phyloP scores from a whole-genome alignment of 2,888 invertebrate genomes.

The Ametastegia equiseti region DNA sequence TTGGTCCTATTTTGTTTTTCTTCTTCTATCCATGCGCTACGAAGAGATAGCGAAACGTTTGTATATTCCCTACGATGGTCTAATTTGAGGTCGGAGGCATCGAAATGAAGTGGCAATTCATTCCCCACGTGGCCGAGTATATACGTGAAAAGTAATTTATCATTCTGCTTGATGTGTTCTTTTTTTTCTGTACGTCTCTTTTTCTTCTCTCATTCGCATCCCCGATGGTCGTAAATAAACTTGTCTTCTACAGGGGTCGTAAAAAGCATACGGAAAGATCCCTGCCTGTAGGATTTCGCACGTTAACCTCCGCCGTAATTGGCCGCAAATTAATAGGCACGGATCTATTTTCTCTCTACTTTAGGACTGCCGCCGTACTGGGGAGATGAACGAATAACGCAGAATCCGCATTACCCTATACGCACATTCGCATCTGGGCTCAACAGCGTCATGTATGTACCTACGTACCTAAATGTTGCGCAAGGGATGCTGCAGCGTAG shows the following conservation, averaged over 20 bases:
- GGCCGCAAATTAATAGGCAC: slow-evolving; percentile 39
- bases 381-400: not conserved
- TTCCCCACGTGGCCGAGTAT: slow-evolving; percentile 4
- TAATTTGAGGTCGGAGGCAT: not conserved
- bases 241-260: not conserved
- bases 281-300: not conserved
- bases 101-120: slow-evolving; percentile 4
- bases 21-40: too few relatives aligned
- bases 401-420: slow-evolving; percentile 29
- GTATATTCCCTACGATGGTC: not conserved
- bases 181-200: not conserved
- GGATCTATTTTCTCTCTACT: not conserved
- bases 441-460: not conserved
- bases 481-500: slow-evolving; percentile 10
- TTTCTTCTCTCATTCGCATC: not conserved
- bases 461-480: slow-evolving; percentile 5
- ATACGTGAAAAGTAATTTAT: not conserved
- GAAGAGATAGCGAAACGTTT: not conserved
- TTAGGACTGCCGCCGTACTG: not conserved
- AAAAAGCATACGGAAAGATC: slow-evolving; percentile 18
- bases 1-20: not conserved
- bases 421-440: slow-evolving; percentile 17
- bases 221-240: slow-evolving; percentile 17
- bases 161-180: not conserved
- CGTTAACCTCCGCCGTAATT: slow-evolving; percentile 40